A percentile compares a stretch with the other conserved stretches of the same genome.
phyloP scores from a whole-genome alignment of 2,113 vertebrate genomes.

The Perccottus glenii region DNA sequence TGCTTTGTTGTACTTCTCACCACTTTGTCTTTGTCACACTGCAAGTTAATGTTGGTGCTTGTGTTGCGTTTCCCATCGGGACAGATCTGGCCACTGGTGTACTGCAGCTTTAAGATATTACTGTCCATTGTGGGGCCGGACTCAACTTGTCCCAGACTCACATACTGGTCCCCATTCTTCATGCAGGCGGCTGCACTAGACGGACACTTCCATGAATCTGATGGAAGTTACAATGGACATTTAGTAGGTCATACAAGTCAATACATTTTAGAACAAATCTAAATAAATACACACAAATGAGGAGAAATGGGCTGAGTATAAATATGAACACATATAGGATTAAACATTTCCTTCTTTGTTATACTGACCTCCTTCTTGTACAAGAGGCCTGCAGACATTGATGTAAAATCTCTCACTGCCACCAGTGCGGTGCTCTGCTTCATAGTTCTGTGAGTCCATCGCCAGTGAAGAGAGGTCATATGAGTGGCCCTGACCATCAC shows the following conservation, averaged over 20 bases:
- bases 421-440: constrained; percentile 70
- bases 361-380: constrained; percentile 80
- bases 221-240: background rate
- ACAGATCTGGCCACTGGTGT: constrained; percentile 84
- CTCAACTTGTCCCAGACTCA: constrained; percentile 85
- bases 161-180: constrained; percentile 75
- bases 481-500: constrained; percentile 84
- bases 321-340: background rate
- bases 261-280: background rate
- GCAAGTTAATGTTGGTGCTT: constrained; percentile 86
- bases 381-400: constrained; percentile 92
- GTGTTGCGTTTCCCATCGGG: constrained; percentile 78
- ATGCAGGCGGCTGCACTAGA: constrained; percentile 85
- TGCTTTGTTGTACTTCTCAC: constrained; percentile 71
- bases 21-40: constrained; percentile 84
- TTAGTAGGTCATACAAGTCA: background rate
- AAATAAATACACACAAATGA: background rate
- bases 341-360: too few species aligned
- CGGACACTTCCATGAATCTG: constrained; percentile 82
- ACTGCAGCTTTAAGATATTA: constrained; percentile 78
- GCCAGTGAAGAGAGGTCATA: constrained; percentile 92
- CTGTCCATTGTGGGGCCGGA: constrained; percentile 77
- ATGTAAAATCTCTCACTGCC: constrained; percentile 81
- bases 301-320: background rate
- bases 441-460: constrained; percentile 86